Evolutionary conservation across 2,797 vertebrate species (phyloP), one percentile per base, ranked within the genome.

Genomic region (Odontamblyopus lacepedii): DNA sequence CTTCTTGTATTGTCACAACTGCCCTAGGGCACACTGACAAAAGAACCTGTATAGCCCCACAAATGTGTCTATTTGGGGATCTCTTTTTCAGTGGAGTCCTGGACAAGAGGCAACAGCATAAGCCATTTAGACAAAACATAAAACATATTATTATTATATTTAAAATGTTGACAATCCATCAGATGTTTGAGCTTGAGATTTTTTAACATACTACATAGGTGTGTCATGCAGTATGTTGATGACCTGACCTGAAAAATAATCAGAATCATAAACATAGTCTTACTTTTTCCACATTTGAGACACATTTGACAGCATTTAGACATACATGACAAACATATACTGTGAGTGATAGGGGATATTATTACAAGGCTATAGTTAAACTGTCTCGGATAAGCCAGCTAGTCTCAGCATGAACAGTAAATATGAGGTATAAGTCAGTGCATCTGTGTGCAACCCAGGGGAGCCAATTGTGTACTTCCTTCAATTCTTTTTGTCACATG

Each of bases 391-490:
- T n/a, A n/a, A 53, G 7, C 7, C 71, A 59, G 67, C 69, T 86
- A 83, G 85, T 85, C 85, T 74, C 60, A 69, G 67, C 77, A 74
- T 85, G 67, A 29, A 44, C 44, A 15, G 44, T 48, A 48, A 48
- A 48, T 48, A 48, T 48, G 35, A 48, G 12, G 44, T 48, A 48
- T 48, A 48, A 48, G 2, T 48, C 44, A 48, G 12, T 48, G 44
- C 15, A 48, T 48, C 13, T 48, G 44, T 48, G 44, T 4, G 4
- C 44, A 48, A 48, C 0, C 12, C 41, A 38, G 59, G 78, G 82
- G 82, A 79, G 78, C 67, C 83, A 38, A 79, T 85, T 82, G 81
- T 90, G 78, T 32, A 83, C 76, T 89, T 90, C 89, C 89, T 85
- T 55, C 81, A 48, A 29, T 89, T 89, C 89, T 85, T 87, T 87